Conservation (phyloP, 2,797 vertebrate genomes). For the Hipposideros larvatus region DNA sequence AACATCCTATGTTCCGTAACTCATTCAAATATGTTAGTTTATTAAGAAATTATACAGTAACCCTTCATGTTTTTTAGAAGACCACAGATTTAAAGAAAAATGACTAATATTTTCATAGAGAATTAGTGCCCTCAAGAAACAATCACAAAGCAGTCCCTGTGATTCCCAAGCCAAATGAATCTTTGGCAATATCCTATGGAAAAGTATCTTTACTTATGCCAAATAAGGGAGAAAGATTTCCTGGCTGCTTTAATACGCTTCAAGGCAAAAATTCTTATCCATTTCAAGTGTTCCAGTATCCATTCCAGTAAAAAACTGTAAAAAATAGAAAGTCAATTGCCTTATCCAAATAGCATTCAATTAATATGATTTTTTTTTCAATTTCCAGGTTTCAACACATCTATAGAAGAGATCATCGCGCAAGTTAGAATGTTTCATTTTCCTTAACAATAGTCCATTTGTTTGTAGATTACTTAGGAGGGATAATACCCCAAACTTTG, state of each 20-base stretch:
- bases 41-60: constrained; percentile 34
- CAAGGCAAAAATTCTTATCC: constrained; percentile 51
- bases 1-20: not conserved
- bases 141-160: constrained; percentile 53
- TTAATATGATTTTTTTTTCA: constrained; percentile 11
- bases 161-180: constrained; percentile 39
- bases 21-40: constrained; percentile 39
- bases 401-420: not conserved
- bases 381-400: constrained; percentile 52
- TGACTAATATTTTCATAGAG: not conserved
- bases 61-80: constrained; percentile 29
- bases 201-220: constrained; percentile 67
- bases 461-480: constrained; percentile 35
- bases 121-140: constrained; percentile 49
- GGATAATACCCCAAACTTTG: not conserved
- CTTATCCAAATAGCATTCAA: constrained; percentile 43
- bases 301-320: constrained; percentile 55
- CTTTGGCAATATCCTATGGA: constrained; percentile 61
- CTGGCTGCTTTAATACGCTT: constrained; percentile 31
- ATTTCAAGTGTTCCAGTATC: constrained; percentile 60
- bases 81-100: constrained; percentile 27
- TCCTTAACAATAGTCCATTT: constrained; percentile 40
- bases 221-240: constrained; percentile 65
- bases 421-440: constrained; percentile 10
- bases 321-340: constrained; percentile 61